Evolutionary conservation across 2,113 vertebrate genomes (phyloP), one percentile per base, ranked within the genome.

Genomic region (Ochotona princeps): DNA sequence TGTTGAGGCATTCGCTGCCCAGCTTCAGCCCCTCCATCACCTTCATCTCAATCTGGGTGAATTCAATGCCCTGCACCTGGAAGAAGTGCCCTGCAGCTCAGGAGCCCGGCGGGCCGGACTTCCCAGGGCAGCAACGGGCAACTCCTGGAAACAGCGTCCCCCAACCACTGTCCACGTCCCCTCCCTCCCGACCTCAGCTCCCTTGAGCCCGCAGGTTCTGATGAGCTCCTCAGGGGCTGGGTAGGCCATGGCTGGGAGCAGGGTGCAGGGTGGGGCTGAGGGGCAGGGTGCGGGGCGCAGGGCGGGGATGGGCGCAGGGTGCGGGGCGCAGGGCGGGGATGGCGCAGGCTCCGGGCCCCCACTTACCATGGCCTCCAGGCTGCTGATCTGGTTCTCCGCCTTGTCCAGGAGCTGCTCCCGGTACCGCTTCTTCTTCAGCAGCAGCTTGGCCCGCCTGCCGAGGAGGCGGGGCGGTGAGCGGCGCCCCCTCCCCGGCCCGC

Each of bases 1-100:
- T 99, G 96, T 99, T 99, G 96, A 99, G 98, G 96, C 99, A 99
- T 3, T 99, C 99, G 0, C 99, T 99, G 93, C 99, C 99, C 0
- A 99, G 96, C 96, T 99, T 99, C 93, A 99, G 90, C 0, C 99
- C 99, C 63, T 99, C 99, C 0, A 99, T 97, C 84, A 99, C 99
- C 95, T 99, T 99, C 98, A 98, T 98, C 87, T 99, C 99, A 0
- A 99, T 99, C 98, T 99, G 99, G 8, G 98, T 98, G 94, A 99
- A 99, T 93, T 99, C 99, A 38, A 99, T 98, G 91, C 99, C 99
- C 96, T 99, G 99, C 28, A 99, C 99, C 99, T 99, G 96, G 28
- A 32, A 87, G 9, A 10, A 13, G 32, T 47, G 5, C 30, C 32
- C 1, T 4, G 0, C 3, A 0, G 3, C 28, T 90, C 38, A 66